Evolutionary conservation across 2,797 vertebrate species (phyloP).

Genomic region (Fringilla coelebs): DNA sequence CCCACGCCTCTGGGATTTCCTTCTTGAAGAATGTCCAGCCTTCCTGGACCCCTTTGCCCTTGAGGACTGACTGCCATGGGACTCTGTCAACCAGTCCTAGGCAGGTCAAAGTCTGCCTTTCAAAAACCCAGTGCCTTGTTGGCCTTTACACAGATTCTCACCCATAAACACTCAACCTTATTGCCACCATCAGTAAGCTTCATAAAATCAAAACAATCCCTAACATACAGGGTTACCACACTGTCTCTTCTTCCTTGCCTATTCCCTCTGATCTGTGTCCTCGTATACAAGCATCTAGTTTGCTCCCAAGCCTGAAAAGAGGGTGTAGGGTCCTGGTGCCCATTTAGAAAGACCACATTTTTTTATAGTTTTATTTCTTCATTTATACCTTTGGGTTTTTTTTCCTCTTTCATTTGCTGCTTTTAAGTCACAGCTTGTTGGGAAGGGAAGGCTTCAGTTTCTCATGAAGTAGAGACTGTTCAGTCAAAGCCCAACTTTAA

Average conservation of each 20-base stretch:
- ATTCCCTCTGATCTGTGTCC: background rate
- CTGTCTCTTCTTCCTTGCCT: background rate
- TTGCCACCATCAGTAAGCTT: background rate
- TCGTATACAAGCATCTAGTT: background rate
- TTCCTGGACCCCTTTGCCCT: background rate
- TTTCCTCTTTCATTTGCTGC: background rate
- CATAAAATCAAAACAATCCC: background rate
- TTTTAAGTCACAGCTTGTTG: background rate
- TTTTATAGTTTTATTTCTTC: background rate
- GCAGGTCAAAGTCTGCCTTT: background rate
- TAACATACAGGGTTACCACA: too few relatives aligned
- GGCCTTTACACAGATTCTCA: background rate
- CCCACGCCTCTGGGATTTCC: background rate
- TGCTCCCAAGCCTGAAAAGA: background rate
- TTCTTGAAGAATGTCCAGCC: background rate
- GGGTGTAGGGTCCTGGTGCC: background rate
- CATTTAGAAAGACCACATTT: background rate
- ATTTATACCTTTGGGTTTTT: background rate
- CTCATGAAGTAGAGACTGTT: conserved; percentile 5
- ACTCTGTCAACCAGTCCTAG: background rate
- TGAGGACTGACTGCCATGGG: background rate
- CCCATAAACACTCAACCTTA: background rate
- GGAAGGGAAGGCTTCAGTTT: conserved; percentile 1
- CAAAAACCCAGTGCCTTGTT: background rate
- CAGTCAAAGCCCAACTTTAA: conserved; percentile 27